phyloP scores from a whole-genome alignment of 2,113 vertebrate genomes.

The Hoplias malabaricus region DNA sequence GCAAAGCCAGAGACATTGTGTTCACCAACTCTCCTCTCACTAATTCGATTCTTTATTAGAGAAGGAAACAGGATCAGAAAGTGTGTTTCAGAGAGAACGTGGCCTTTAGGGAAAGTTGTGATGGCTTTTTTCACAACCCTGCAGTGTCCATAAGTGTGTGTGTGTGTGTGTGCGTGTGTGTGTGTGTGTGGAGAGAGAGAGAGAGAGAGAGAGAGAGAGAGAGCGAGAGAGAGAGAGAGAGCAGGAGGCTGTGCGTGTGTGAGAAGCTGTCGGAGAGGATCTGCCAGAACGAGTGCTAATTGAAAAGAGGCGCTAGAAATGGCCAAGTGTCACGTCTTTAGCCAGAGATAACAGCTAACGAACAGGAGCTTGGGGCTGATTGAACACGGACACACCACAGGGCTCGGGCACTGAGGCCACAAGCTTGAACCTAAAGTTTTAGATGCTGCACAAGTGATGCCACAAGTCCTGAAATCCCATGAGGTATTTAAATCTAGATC shows the following conservation, averaged over 20 bases:
- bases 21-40: background rate
- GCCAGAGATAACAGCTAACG: background rate
- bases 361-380: background rate
- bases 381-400: background rate
- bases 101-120: background rate
- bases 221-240: no score
- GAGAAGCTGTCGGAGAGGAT: background rate
- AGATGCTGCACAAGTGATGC: no score
- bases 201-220: no score
- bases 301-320: conserved; percentile 8
- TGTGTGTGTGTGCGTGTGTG: no score
- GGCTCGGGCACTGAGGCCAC: background rate
- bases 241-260: background rate
- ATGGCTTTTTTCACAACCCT: background rate
- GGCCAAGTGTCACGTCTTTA: conserved; percentile 5
- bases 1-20: background rate
- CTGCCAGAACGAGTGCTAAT: background rate
- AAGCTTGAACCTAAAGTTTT: background rate
- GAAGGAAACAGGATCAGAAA: background rate
- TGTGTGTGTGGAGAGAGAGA: no score
- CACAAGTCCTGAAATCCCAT: no score
- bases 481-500: no score
- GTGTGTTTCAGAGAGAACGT: background rate
- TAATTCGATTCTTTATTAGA: background rate
- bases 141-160: background rate